Evolutionary conservation across 2,113 vertebrate genomes (phyloP).

Genomic region (Porphyrio hochstetteri): DNA sequence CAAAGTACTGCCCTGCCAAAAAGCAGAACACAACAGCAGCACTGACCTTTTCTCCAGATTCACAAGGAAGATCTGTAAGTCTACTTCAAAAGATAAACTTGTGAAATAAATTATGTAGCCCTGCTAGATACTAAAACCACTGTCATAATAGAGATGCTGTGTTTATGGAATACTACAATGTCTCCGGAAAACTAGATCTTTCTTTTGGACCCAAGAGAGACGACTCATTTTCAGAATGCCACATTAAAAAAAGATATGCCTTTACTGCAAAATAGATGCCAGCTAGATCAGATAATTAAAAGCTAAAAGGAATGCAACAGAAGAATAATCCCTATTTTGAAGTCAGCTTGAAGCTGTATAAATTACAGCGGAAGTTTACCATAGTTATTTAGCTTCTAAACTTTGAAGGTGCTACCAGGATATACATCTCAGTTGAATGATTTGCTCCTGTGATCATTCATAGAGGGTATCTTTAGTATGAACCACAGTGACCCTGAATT

Average conservation of each 20-base stretch:
- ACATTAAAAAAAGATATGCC: background rate
- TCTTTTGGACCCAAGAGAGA: background rate
- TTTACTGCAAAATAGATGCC: background rate
- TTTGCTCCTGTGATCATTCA: background rate
- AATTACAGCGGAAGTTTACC: background rate
- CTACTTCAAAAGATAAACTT: background rate
- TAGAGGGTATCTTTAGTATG: background rate
- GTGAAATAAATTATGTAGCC: background rate
- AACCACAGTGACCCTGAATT: background rate
- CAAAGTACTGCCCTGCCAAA: background rate
- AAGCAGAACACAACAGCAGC: background rate
- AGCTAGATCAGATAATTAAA: background rate
- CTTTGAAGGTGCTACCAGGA: background rate
- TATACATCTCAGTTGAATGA: background rate
- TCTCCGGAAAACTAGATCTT: background rate
- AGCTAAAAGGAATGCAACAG: background rate
- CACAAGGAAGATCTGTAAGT: background rate
- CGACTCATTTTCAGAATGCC: background rate
- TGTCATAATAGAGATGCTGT: background rate
- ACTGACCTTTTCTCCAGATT: background rate
- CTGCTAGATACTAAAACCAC: background rate
- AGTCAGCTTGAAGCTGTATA: background rate
- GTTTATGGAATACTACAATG: background rate
- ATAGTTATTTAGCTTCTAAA: background rate
- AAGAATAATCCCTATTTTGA: background rate